A percentile compares a stretch with the other conserved stretches of the same genome.
Conservation (phyloP, 2,797 vertebrate species). For the Alexandromys oeconomus region DNA sequence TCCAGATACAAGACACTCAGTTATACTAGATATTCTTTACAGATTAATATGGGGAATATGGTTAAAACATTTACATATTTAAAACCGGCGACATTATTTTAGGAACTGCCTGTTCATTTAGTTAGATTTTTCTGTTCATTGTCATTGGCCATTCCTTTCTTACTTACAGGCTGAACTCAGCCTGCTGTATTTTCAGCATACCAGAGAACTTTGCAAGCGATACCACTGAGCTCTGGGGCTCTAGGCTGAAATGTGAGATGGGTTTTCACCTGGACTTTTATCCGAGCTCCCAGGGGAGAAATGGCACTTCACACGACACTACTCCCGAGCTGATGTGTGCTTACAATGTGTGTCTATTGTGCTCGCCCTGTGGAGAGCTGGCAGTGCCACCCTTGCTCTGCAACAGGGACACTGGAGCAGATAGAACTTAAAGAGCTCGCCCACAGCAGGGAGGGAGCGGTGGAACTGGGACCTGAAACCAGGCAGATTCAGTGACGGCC, state of each 20-base stretch:
- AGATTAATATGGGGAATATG: neutral
- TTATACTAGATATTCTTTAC: neutral
- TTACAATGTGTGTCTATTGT: neutral
- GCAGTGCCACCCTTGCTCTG: neutral
- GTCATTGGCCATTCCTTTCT: neutral
- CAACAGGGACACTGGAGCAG: neutral
- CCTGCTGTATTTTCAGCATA: neutral
- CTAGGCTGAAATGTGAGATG: neutral
- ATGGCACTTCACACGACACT: rapidly evolving
- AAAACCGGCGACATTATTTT: neutral
- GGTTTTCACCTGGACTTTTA: neutral
- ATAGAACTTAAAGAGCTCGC: neutral
- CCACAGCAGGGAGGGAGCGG: neutral
- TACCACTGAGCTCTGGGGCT: neutral
- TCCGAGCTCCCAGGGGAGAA: neutral
- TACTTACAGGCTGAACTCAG: neutral
- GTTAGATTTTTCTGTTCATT: neutral
- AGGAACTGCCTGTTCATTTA: neutral
- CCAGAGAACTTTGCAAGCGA: neutral
- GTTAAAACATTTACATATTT: neutral
- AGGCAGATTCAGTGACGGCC: neutral
- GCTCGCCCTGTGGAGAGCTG: neutral
- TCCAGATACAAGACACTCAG: neutral
- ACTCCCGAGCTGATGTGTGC: rapidly evolving
- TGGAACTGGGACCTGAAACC: neutral